A percentile compares a stretch with the other conserved stretches of the same genome.
Conservation (phyloP, 2,888 invertebrate species). For the Brassicogethes aeneus region DNA sequence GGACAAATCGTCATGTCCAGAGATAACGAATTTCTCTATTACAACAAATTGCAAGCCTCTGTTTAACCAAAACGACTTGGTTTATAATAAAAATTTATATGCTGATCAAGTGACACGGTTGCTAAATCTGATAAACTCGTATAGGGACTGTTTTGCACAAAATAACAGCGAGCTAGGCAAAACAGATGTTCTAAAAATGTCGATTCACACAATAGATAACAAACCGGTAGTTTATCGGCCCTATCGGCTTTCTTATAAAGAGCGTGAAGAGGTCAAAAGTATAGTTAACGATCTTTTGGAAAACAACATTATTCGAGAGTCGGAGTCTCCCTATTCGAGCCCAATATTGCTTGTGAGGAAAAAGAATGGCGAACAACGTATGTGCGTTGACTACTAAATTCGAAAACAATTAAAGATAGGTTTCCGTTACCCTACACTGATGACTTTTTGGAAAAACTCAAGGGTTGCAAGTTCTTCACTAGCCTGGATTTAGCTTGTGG, state of each 20-base stretch:
- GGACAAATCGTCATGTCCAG: background rate
- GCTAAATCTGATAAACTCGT: slow-evolving; percentile 3
- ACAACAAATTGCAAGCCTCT: background rate
- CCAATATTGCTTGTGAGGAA: slow-evolving; percentile 16
- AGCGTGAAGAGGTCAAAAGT: slow-evolving; percentile 15
- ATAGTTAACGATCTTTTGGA: slow-evolving; percentile 17
- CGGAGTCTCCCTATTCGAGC: slow-evolving; percentile 22
- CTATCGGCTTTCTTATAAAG: slow-evolving; percentile 21
- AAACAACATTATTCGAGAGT: slow-evolving; percentile 20
- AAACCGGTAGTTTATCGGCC: slow-evolving; percentile 22
- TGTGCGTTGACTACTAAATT: slow-evolving; percentile 30
- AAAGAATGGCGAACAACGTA: slow-evolving; percentile 19
- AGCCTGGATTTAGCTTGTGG: slow-evolving; percentile 26
- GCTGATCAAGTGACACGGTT: background rate
- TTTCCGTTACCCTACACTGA: slow-evolving; percentile 29
- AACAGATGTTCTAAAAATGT: slow-evolving; percentile 13
- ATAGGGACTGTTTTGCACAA: slow-evolving; percentile 13
- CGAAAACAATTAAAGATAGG: slow-evolving; percentile 24
- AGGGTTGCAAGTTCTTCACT: slow-evolving; percentile 22
- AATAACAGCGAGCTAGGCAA: slow-evolving; percentile 12
- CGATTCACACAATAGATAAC: slow-evolving; percentile 21
- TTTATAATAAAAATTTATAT: background rate
- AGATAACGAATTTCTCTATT: background rate
- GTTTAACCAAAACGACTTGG: background rate
- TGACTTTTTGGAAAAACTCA: slow-evolving; percentile 26